Evolutionary conservation across 64 coral and sea anemone species (phyloP).

Genomic region (Stylophora pistillata): DNA sequence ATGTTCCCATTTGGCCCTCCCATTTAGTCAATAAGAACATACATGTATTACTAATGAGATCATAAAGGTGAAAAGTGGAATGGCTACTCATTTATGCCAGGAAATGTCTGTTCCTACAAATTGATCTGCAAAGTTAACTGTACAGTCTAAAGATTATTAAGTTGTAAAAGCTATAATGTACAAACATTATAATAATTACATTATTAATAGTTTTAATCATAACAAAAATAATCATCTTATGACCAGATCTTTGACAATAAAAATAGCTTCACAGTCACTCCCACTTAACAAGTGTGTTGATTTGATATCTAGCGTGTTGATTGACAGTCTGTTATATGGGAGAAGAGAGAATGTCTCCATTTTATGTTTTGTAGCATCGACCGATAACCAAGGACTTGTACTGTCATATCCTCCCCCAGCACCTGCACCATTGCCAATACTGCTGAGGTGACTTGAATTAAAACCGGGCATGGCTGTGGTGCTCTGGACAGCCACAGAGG

Average conservation of each 20-base stretch:
- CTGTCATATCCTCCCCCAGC: constrained; percentile 48
- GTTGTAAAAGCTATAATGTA: constrained; percentile 4
- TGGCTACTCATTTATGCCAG: neutral
- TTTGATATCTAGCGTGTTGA: constrained; percentile 90
- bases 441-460: constrained; percentile 30
- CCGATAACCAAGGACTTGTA: constrained; percentile 87
- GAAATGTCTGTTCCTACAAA: neutral
- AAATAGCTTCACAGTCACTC: constrained; percentile 92
- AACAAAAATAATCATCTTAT: constrained; percentile 67
- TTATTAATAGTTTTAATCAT: neutral
- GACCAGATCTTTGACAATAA: constrained; percentile 86
- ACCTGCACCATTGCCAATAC: constrained; percentile 69
- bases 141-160: neutral
- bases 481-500: constrained; percentile 72
- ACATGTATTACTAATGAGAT: no score
- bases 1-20: no score
- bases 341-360: constrained; percentile 94
- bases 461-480: constrained; percentile 48
- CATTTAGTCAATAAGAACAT: neutral
- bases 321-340: constrained; percentile 91
- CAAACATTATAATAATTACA: constrained; percentile 1
- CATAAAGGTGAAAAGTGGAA: no score
- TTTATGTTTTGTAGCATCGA: constrained; percentile 95
- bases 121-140: neutral
- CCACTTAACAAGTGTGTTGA: constrained; percentile 88